Base-by-base conservation (phyloP, 2,888 invertebrate species). In the Xanthia togata region DNA sequence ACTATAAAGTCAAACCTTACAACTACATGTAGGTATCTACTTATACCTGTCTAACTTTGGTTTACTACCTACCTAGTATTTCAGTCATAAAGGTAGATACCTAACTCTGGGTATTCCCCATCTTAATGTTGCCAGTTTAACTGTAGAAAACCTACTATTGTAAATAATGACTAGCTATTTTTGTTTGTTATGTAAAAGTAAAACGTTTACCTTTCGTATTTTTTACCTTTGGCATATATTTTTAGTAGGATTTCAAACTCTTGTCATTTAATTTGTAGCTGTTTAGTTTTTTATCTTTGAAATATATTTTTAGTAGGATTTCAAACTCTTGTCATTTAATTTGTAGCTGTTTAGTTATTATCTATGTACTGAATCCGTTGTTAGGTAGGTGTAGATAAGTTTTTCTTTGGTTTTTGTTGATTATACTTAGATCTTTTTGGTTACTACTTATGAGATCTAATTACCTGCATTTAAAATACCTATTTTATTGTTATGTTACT, bases 91-190 rank as follows among this genome's bases (percentile, higher is more conserved):
- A 53, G 62, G 9, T 57, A 17, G 17, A 35, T 50, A 62, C n/a
- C 26, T 70, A 71, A 62, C 38, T 47, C 41, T 44, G 59, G 83
- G 65, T 59, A 55, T 72, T 79, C 69, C 80, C 83, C 80, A 38
- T 59, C 17, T 55, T 14, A 81, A 62, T 83, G 83, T 84, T 83
- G 83, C 83, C 84, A 84, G 17, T 57, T 71, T 23, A 73, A 73
- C 14, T 23, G 14, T 8, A 70, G 31, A 63, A 78, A 70, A 62
- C 5, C 57, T 78, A 73, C 55, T 23, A 44, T 41, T 64, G 26
- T 14, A 53, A 63, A 26, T 17, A 53, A 68, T 38, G 38, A 20
- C 8, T 59, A 38, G 17, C 12, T 31, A 35, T 23, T 26, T 55
- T 31, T 31, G 6, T 35, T 50, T 41, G 6, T 31, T 69, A 31